Percentiles rank a stretch among this genome's conserved stretches.
Evolutionary conservation across 2,888 invertebrate species (phyloP).

Genomic region (Carcina quercana): DNA sequence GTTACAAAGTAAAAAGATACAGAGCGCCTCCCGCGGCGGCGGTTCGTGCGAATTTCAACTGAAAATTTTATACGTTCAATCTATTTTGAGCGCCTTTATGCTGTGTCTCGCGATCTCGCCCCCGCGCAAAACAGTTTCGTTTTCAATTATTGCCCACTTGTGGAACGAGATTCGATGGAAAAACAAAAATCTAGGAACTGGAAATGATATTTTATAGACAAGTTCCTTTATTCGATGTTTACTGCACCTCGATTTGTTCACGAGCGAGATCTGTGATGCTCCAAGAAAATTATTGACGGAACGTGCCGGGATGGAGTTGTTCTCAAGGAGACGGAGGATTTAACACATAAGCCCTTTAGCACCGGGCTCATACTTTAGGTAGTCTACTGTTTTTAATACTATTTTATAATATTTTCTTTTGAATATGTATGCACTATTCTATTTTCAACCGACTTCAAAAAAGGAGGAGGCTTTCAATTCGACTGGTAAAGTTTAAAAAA

Average conservation of each 20-base stretch:
- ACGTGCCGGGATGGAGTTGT: conserved; percentile 59
- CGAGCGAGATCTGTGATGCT: conserved; percentile 63
- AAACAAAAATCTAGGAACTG: conserved; percentile 62
- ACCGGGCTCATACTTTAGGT: conserved; percentile 29
- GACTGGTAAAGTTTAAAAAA: too few species aligned
- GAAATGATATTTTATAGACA: conserved; percentile 72
- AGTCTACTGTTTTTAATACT: conserved; percentile 39
- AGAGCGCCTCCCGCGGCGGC: conserved; percentile 65
- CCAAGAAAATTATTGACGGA: conserved; percentile 68
- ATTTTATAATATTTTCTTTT: conserved; percentile 21
- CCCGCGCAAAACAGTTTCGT: conserved; percentile 67
- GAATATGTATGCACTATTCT: conserved; percentile 11
- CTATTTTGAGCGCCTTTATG: conserved; percentile 71
- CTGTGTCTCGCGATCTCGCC: conserved; percentile 65
- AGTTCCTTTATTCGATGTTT: conserved; percentile 67
- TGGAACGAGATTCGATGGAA: conserved; percentile 66
- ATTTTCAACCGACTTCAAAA: too few species aligned
- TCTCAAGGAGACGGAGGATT: conserved; percentile 34
- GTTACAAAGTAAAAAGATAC: conserved; percentile 73
- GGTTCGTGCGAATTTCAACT: conserved; percentile 70
- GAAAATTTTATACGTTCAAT: conserved; percentile 75
- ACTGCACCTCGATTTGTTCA: conserved; percentile 66
- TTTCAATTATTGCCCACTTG: conserved; percentile 75
- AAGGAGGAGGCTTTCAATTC: too few species aligned
- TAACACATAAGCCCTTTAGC: conserved; percentile 34